Percentiles rank a stretch among this genome's conserved stretches.
phyloP scores from a whole-genome alignment of 53 echinoderm and acorn worm species.

The Stichopus horrens region DNA sequence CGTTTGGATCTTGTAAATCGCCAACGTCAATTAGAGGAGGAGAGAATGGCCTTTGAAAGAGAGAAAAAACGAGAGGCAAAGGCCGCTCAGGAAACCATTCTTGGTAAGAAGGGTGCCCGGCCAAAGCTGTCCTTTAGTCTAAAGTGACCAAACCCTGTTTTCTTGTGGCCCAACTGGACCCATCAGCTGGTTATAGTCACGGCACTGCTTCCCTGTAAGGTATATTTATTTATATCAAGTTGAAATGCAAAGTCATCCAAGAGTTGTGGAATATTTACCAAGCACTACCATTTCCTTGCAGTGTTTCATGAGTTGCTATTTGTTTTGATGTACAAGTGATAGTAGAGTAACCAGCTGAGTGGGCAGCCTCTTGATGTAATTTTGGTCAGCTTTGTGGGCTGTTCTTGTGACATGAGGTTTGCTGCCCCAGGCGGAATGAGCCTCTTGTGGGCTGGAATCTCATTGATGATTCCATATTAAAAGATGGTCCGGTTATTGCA shows the following conservation, averaged over 20 bases:
- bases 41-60: constrained; percentile 88
- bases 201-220: neutral
- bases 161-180: neutral
- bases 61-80: constrained; percentile 88
- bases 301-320: too few species aligned
- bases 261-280: too few species aligned
- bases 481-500: too few species aligned
- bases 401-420: too few species aligned
- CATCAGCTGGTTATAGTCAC: neutral
- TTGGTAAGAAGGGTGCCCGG: constrained; percentile 92
- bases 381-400: too few species aligned
- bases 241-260: neutral
- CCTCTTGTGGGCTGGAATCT: too few species aligned
- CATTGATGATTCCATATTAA: too few species aligned
- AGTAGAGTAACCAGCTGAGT: too few species aligned
- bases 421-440: too few species aligned
- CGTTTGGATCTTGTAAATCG: constrained; percentile 94
- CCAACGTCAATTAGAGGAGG: constrained; percentile 96
- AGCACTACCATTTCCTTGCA: too few species aligned
- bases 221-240: neutral
- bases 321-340: too few species aligned
- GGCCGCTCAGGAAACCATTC: constrained; percentile 93
- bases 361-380: too few species aligned
- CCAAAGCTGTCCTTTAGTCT: constrained; percentile 97
- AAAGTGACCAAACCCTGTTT: constrained; percentile 37